Conservation (phyloP, 2,113 vertebrate species). For the Balaeniceps rex region DNA sequence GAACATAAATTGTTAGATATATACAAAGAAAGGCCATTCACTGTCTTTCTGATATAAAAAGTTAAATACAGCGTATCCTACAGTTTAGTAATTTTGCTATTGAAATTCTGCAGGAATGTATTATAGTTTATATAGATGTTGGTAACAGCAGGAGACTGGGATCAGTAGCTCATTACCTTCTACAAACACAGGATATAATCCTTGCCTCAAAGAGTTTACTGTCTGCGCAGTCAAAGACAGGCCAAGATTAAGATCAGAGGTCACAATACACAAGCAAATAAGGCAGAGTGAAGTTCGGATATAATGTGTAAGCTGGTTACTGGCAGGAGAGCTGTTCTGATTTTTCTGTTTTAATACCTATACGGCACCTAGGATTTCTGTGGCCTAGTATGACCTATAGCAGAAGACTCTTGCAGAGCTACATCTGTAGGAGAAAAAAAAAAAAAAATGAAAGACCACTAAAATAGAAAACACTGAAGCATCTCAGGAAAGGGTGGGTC, state of each 20-base stretch:
- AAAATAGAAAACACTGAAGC: constrained; percentile 15
- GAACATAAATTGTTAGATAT: neutral
- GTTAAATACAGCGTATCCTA: neutral
- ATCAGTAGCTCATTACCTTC: constrained; percentile 15
- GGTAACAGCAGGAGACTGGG: neutral
- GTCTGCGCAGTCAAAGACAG: neutral
- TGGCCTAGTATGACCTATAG: neutral
- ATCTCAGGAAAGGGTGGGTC: constrained; percentile 55
- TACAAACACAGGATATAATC: constrained; percentile 32
- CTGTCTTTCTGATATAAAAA: neutral
- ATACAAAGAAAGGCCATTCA: neutral
- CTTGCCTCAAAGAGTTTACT: constrained; percentile 15
- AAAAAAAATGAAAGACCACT: neutral
- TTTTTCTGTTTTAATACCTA: neutral
- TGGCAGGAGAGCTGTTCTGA: neutral
- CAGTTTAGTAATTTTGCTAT: neutral
- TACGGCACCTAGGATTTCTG: neutral
- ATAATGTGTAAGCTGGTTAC: neutral
- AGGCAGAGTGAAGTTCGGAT: neutral
- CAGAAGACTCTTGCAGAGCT: neutral
- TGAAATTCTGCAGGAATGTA: neutral
- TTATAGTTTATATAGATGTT: neutral
- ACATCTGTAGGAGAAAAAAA: neutral
- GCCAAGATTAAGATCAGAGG: constrained; percentile 48
- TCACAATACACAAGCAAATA: neutral